phyloP scores from a whole-genome alignment of 2,797 vertebrate species.

The Rallus crepitans region DNA sequence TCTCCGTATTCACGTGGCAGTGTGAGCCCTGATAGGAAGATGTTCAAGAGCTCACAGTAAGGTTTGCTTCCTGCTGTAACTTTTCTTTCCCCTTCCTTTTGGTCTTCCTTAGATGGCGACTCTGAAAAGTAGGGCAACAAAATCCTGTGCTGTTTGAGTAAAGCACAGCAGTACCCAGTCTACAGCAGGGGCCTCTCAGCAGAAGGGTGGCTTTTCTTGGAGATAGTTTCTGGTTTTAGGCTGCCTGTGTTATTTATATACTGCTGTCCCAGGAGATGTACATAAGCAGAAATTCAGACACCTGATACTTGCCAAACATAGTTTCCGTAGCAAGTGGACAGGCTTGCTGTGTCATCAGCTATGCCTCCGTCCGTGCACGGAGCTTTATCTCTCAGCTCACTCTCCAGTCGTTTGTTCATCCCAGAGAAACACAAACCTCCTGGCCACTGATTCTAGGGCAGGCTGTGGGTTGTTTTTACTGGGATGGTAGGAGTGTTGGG shows the following conservation, averaged over 20 bases:
- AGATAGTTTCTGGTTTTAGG: slow-evolving; percentile 72
- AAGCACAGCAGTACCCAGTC: not conserved
- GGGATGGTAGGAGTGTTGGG: not conserved
- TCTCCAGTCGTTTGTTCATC: not conserved
- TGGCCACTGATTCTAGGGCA: not conserved
- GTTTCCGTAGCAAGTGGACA: slow-evolving; percentile 64
- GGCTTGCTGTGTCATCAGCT: slow-evolving; percentile 68
- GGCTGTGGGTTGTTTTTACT: not conserved
- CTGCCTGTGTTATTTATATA: slow-evolving; percentile 65
- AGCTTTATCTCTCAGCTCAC: slow-evolving; percentile 10
- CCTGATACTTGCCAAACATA: slow-evolving; percentile 73
- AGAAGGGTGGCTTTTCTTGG: slow-evolving; percentile 44
- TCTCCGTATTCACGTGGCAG: not conserved
- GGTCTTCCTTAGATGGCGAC: slow-evolving; percentile 4
- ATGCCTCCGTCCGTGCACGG: not conserved
- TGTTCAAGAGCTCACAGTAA: not conserved
- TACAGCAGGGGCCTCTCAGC: not conserved
- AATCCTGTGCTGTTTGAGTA: not conserved
- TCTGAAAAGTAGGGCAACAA: not conserved
- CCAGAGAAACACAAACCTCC: not conserved
- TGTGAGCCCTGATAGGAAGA: not conserved
- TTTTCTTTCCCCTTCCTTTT: slow-evolving; percentile 28
- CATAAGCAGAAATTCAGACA: slow-evolving; percentile 63
- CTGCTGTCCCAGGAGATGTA: slow-evolving; percentile 41
- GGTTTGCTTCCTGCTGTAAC: not conserved